Evolutionary conservation across 92 coral and sea anemone species (phyloP).

Genomic region (Pocillopora meandrina): DNA sequence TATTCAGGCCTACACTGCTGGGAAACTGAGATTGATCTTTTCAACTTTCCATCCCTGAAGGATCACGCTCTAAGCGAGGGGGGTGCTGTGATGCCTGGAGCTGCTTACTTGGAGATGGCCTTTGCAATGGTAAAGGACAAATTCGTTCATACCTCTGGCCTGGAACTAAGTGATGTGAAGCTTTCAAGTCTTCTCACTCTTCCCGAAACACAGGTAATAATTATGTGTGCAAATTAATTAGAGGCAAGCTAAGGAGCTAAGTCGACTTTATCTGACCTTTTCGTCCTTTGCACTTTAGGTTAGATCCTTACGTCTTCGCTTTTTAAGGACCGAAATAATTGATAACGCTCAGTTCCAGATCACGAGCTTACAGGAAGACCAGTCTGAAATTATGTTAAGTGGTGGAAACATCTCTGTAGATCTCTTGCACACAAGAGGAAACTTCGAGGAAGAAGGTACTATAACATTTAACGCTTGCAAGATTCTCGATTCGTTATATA

Average conservation of each 20-base stretch:
- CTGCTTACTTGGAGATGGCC: constrained; percentile 86
- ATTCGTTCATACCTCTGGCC: constrained; percentile 40
- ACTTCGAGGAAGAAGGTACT: not conserved
- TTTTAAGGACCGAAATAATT: constrained; percentile 30
- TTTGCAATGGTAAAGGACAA: constrained; percentile 80
- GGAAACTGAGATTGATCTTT: constrained; percentile 84
- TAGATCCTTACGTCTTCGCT: constrained; percentile 63
- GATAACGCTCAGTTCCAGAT: constrained; percentile 49
- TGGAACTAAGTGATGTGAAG: constrained; percentile 62
- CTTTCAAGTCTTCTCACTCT: constrained; percentile 77
- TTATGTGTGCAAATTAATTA: not conserved
- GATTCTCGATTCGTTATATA: too few relatives aligned
- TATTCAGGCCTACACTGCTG: constrained; percentile 82
- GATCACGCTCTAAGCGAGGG: constrained; percentile 82
- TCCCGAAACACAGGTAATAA: constrained; percentile 63
- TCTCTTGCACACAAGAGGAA: not conserved
- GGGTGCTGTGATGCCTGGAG: constrained; percentile 85
- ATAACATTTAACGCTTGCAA: too few relatives aligned
- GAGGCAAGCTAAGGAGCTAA: not conserved
- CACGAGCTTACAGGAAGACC: constrained; percentile 65
- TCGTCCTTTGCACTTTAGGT: not conserved
- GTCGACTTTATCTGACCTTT: not conserved
- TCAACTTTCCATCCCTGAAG: constrained; percentile 67
- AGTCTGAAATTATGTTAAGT: constrained; percentile 56
- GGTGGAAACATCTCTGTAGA: constrained; percentile 48